Percentiles rank a stretch among this genome's conserved stretches.
These are phyloP conservation scores for Chrysopilus asiliformis DNA, from an alignment of 2,888 invertebrate species.

Conservation along the genomic window DNA sequence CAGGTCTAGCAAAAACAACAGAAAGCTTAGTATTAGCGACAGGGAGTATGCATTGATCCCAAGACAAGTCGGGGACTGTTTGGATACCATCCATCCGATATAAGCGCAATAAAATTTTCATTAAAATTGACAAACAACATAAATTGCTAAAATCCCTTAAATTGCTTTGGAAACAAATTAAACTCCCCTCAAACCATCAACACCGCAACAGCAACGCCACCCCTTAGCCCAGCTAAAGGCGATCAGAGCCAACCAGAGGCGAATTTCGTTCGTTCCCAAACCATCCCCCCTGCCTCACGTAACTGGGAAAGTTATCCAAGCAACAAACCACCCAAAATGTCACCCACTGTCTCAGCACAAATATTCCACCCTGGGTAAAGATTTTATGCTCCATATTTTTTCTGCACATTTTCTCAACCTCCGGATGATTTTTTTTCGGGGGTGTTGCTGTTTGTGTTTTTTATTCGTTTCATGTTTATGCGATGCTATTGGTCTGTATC, in stretches of 20 bases:
- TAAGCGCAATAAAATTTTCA: slow-evolving; percentile 20
- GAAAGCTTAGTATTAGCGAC: too few species aligned
- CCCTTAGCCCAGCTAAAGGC: slow-evolving; percentile 1
- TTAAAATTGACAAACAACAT: slow-evolving; percentile 23
- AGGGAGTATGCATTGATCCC: neutral
- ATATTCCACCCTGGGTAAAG: too few species aligned
- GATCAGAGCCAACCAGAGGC: too few species aligned
- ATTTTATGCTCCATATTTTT: too few species aligned
- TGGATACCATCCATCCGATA: slow-evolving; percentile 13
- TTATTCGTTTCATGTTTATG: too few species aligned
- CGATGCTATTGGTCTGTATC: too few species aligned
- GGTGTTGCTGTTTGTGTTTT: too few species aligned
- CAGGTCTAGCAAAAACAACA: too few species aligned
- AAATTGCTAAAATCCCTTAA: slow-evolving; percentile 22
- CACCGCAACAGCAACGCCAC: neutral
- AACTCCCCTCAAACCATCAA: slow-evolving; percentile 11
- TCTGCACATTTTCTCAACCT: too few species aligned
- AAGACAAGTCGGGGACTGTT: slow-evolving; percentile 2
- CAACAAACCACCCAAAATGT: neutral
- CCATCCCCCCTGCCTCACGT: neutral
- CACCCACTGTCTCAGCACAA: neutral
- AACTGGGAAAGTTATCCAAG: neutral
- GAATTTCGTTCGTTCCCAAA: too few species aligned
- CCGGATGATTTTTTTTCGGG: too few species aligned
- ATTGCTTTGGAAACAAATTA: slow-evolving; percentile 22